Base-by-base conservation (phyloP, 2,888 invertebrate genomes). In the Synanthedon tipuliformis region DNA sequence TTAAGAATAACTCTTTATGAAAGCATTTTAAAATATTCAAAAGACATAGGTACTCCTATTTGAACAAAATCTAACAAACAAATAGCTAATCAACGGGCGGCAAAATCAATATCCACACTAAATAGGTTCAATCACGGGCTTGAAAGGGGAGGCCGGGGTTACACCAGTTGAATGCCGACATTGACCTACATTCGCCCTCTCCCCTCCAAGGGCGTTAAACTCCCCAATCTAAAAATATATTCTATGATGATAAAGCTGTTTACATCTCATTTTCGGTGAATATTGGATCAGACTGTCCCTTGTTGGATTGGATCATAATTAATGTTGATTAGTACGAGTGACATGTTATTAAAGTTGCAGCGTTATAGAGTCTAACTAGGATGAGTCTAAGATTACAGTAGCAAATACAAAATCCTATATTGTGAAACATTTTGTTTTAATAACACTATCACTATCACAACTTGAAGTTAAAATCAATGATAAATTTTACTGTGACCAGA, bases 161-260 rank as follows among this genome's bases (percentile, higher is more conserved):
- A 55, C 64, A 73, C 68, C 72, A 73, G 80, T 83, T 81, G 77
- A 81, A 76, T 72, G 66, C 58, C 61, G 78, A 73, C 81, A 78
- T 73, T 81, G 80, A 81, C 79, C 79, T 56, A 75, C 51, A 64
- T 75, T 55, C 53, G 55, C 58, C 56, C 56, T 50, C 51, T 45
- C 27, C 52, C 48, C 41, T n/a, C 13, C 34, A 23, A 41, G 52
- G 41, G 40, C 12, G 41, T 18, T n/a, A 15, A 52, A 23, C 27
- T 34, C 41, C 57, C 59, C 55, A 18, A 48, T 60, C 56, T 59
- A 60, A 62, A 67, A 66, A 70, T 65, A 68, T 60, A 68, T 61
- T 59, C 45, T 57, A 67, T 67, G 67, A 60, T 68, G 67, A 60
- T 68, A 48, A 71, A 68, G 53, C 55, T 54, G n/a, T 59, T 69